phyloP scores from a whole-genome alignment of 2,113 vertebrate species.

The Tachysurus vachellii region DNA sequence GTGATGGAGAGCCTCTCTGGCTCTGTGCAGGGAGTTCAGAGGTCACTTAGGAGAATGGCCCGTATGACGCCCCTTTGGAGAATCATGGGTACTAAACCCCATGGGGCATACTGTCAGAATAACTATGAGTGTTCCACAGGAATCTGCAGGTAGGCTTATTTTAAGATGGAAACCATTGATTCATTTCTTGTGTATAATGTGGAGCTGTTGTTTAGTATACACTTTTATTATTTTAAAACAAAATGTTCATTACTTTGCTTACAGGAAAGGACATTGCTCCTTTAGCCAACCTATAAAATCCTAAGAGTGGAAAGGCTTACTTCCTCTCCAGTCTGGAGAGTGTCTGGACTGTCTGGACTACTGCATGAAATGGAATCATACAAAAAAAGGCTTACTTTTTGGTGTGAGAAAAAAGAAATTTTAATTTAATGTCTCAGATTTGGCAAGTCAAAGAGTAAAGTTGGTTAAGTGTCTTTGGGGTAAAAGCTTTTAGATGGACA shows the following conservation, averaged over 20 bases:
- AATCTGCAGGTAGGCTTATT: constrained; percentile 68
- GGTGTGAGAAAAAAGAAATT: constrained; percentile 1
- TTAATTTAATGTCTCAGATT: constrained; percentile 16
- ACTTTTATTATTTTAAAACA: not conserved
- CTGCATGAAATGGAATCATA: constrained; percentile 2
- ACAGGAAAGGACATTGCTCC: constrained; percentile 58
- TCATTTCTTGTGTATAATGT: not conserved
- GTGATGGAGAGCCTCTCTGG: constrained; percentile 15
- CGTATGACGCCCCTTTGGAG: constrained; percentile 78
- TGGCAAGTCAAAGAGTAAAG: not conserved
- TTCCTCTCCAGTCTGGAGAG: not conserved
- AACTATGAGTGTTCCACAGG: constrained; percentile 75
- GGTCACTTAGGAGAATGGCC: constrained; percentile 53
- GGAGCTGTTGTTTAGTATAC: not conserved
- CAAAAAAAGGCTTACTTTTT: constrained; percentile 16
- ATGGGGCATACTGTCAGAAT: constrained; percentile 73
- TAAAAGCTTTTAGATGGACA: constrained; percentile 11
- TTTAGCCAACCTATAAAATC: constrained; percentile 54
- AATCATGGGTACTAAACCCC: constrained; percentile 75
- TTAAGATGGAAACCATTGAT: not conserved
- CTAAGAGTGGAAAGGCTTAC: constrained; percentile 36
- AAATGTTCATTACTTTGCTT: not conserved
- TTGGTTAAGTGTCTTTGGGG: not conserved
- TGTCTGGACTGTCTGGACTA: not conserved
- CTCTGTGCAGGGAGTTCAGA: constrained; percentile 28